Conservation (phyloP, 2,113 vertebrate genomes). For the Mugil cephalus region DNA sequence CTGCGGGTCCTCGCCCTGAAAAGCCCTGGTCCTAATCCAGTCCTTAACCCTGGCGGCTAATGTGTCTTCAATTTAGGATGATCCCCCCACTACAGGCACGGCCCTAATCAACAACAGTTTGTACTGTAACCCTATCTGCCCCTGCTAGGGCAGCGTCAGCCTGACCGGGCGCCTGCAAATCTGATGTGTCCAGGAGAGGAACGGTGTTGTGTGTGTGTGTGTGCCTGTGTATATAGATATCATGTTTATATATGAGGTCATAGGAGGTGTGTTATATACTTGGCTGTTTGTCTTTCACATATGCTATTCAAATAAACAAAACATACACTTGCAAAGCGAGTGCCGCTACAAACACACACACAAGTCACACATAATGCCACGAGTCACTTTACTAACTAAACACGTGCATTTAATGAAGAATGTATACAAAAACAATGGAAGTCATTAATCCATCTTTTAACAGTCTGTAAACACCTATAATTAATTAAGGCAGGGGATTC, state of each 20-base stretch:
- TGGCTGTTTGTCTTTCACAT: slow-evolving; percentile 45
- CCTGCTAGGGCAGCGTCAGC: slow-evolving; percentile 67
- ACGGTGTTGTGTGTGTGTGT: slow-evolving; percentile 41
- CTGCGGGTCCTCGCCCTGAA: slow-evolving; percentile 38
- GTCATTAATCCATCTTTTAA: background rate
- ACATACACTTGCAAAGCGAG: slow-evolving; percentile 13
- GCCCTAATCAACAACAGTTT: slow-evolving; percentile 88
- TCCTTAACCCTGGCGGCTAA: slow-evolving; percentile 80
- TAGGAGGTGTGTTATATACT: slow-evolving; percentile 47
- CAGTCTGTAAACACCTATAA: background rate
- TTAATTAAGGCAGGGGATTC: too few species aligned
- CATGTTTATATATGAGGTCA: slow-evolving; percentile 71
- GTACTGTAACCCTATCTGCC: slow-evolving; percentile 83
- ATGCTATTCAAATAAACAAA: slow-evolving; percentile 36
- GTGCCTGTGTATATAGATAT: slow-evolving; percentile 46
- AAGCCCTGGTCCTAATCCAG: slow-evolving; percentile 78
- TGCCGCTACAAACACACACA: background rate
- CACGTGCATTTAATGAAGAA: background rate
- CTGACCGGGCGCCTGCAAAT: slow-evolving; percentile 70
- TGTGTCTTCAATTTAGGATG: slow-evolving; percentile 87
- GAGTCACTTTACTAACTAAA: slow-evolving; percentile 2
- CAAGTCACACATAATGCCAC: background rate
- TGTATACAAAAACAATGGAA: background rate
- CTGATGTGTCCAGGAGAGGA: slow-evolving; percentile 74
- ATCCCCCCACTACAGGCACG: slow-evolving; percentile 74